A percentile compares a stretch with the other conserved stretches of the same genome.
phyloP scores from a whole-genome alignment of 1,140 invertebrate species.

The Leptonema lineaticorne region DNA sequence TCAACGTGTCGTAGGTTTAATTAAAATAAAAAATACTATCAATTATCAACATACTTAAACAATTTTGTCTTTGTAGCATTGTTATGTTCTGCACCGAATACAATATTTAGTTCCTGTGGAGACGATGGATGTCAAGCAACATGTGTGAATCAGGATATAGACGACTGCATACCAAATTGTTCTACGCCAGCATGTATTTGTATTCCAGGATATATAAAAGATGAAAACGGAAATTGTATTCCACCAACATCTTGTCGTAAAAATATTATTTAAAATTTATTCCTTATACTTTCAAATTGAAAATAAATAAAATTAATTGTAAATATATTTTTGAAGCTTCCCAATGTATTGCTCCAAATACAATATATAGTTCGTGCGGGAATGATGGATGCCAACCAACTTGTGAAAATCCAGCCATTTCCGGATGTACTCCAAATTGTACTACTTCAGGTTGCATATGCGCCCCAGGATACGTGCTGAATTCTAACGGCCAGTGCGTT shows the following conservation, averaged over 20 bases:
- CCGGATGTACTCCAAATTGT: background rate
- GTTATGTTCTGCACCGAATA: background rate
- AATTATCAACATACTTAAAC: background rate
- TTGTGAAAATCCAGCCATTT: background rate
- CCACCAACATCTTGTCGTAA: background rate
- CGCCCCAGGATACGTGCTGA: slow-evolving; percentile 20
- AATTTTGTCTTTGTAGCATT: background rate
- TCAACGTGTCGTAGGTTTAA: background rate
- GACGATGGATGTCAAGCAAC: background rate
- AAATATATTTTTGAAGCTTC: no score
- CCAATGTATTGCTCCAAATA: slow-evolving; percentile 15
- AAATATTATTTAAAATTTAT: no score
- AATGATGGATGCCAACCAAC: slow-evolving; percentile 21
- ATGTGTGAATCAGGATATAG: background rate
- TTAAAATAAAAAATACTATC: background rate
- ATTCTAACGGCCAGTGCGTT: slow-evolving; percentile 27
- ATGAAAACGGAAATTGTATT: background rate
- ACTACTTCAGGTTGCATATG: slow-evolving; percentile 27
- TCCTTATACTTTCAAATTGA: no score
- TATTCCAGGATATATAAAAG: background rate
- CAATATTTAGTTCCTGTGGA: background rate
- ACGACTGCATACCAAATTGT: background rate
- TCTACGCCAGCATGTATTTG: background rate
- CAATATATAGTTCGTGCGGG: slow-evolving; percentile 18
- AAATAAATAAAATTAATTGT: no score